Evolutionary conservation across 1,140 invertebrate species (phyloP).

Genomic region (Drosophila obscura): DNA sequence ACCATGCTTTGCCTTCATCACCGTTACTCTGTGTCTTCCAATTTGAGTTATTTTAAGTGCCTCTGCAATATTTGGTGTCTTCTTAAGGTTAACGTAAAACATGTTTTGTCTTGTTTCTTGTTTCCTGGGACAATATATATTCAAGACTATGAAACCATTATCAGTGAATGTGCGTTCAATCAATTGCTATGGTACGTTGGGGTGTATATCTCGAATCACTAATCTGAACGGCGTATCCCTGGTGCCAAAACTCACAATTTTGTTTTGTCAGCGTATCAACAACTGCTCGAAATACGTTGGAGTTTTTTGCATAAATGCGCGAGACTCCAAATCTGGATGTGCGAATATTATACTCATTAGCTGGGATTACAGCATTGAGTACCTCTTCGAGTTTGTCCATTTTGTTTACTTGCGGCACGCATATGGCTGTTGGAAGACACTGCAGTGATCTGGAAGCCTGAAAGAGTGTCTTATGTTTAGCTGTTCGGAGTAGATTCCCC

Average conservation of each 20-base stretch:
- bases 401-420: too few species aligned
- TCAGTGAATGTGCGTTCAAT: conserved; percentile 20
- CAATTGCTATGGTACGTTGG: conserved; percentile 20
- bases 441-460: too few species aligned
- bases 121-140: conserved; percentile 32
- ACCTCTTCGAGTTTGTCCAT: too few species aligned
- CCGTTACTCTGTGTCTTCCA: conserved; percentile 10
- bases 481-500: too few species aligned
- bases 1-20: conserved; percentile 5
- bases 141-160: conserved; percentile 17
- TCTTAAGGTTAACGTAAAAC: conserved; percentile 12
- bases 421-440: too few species aligned
- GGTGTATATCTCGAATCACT: conserved; percentile 23
- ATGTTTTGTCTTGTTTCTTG: conserved; percentile 12
- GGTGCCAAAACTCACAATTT: conserved; percentile 36
- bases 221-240: conserved; percentile 20
- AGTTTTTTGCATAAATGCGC: too few species aligned
- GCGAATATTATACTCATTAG: too few species aligned
- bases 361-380: too few species aligned
- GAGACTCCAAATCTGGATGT: too few species aligned
- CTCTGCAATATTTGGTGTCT: conserved; percentile 11
- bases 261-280: neutral
- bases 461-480: too few species aligned
- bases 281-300: too few species aligned
- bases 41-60: conserved; percentile 6